Base-by-base conservation (phyloP, 2,797 vertebrate species). In the Esox lucius region DNA sequence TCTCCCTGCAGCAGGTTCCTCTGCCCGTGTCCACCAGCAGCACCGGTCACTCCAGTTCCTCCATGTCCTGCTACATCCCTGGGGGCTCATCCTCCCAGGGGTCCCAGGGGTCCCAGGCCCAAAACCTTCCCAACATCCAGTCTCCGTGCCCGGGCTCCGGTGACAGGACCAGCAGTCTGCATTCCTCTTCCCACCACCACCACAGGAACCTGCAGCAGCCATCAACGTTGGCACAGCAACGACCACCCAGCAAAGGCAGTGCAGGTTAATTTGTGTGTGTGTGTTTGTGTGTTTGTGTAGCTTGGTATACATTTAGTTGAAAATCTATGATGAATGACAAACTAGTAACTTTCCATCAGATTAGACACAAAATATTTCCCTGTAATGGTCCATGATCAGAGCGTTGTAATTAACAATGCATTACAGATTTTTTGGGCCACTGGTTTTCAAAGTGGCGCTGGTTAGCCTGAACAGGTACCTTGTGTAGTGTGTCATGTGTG, bases 1-100 rank as follows among this genome's bases (percentile, higher is more conserved):
- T 97, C 88, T 93, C 94, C 1, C 95, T 97, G 96, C 96, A 96
- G 0, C 90, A 94, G 81, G 92, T 6, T 42, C 39, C 94, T 0
- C 91, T 96, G 76, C 94, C 95, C 0, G 92, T 95, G 87, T 93
- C 91, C 87, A 94, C 93, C 70, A 93, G 94, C 78, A 92, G 92
- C 82, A 91, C 92, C 80, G 85, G 96, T 83, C 86, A 6, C 39
- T 42, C 39, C 39, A 42, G 39, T 39, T 6, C 39, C 39, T 7
- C 39, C 39, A 42, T 42, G 39, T 42, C 39, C 39, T 42, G 94
- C 35, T 98, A 97, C 93, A 88, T 81, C 75, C 93, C 94, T 64
- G 71, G 73, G 22, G 61, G 33, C 19, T 33, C 92, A 42, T 6
- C 39, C 39, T 42, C 39, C 39, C 39, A 42, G 19, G 94, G 94